Percentiles rank a stretch among this genome's conserved stretches.
These are phyloP conservation scores for Bombyx mandarina DNA, from an alignment of 1,140 invertebrate genomes.

Conservation along the genomic window DNA sequence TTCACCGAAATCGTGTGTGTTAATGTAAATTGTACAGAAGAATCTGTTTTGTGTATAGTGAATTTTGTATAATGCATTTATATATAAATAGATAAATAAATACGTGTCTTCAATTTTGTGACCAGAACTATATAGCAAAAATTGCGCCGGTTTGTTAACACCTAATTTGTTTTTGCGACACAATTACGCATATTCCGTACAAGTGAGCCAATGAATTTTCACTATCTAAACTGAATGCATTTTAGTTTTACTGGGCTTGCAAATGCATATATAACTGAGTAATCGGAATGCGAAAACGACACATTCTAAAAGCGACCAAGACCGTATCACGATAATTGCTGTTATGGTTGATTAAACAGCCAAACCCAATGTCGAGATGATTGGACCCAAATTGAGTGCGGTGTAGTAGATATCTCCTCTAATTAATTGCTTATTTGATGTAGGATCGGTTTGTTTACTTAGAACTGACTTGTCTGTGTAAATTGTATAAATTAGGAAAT, in stretches of 20 bases:
- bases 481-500: no score
- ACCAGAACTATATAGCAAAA: conserved; percentile 4
- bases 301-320: no score
- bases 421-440: conserved; percentile 40
- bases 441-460: conserved; percentile 16
- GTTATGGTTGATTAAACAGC: conserved; percentile 6
- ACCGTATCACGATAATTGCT: neutral
- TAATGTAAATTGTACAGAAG: neutral
- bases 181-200: no score
- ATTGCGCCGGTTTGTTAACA: conserved; percentile 17
- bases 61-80: conserved; percentile 4
- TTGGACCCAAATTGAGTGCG: conserved; percentile 8
- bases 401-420: conserved; percentile 20
- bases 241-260: no score
- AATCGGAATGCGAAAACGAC: no score
- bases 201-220: no score
- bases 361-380: conserved; percentile 7
- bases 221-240: no score
- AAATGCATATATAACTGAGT: no score
- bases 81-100: conserved; percentile 3
- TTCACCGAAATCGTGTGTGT: neutral
- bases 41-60: conserved; percentile 3
- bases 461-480: no score
- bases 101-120: neutral
- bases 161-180: neutral